These are phyloP conservation scores for Apteryx owenii DNA, from an alignment of 2,113 vertebrate species.

Conservation along the genomic window DNA sequence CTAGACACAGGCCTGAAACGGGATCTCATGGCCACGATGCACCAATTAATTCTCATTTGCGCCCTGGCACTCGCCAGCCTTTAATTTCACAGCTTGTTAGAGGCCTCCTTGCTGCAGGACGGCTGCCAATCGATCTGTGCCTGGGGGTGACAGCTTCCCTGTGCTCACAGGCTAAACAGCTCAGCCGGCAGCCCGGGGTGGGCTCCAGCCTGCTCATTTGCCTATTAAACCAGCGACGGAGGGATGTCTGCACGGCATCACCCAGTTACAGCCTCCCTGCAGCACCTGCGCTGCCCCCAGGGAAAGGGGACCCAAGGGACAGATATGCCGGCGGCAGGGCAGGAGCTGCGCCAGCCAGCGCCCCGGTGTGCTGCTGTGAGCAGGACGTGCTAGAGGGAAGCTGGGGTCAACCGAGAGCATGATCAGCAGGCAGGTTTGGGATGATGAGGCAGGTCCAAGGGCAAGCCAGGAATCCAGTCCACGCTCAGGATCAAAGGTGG, in stretches of 20 bases:
- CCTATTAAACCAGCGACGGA: neutral
- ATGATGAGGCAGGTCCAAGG: too few species aligned
- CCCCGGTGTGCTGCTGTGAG: too few species aligned
- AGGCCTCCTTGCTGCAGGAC: rapidly evolving
- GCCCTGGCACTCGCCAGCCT: neutral
- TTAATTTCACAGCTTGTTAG: neutral
- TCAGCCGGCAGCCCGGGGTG: neutral
- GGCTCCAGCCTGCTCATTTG: neutral
- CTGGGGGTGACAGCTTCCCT: neutral
- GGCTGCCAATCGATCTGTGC: neutral
- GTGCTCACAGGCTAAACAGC: neutral
- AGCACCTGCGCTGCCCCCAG: neutral
- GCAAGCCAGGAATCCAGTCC: too few species aligned
- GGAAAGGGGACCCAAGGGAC: neutral
- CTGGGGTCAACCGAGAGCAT: too few species aligned
- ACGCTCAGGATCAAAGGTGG: too few species aligned
- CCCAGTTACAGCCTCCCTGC: neutral
- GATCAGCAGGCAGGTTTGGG: too few species aligned
- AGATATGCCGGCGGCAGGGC: too few species aligned
- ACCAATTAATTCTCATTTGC: neutral
- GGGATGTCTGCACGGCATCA: too few species aligned
- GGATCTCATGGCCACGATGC: neutral
- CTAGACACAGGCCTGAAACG: neutral
- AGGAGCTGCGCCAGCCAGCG: neutral
- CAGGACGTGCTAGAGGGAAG: too few species aligned